Conservation (phyloP, 53 echinoderm and acorn worm genomes). For the Zoroaster sp. region DNA sequence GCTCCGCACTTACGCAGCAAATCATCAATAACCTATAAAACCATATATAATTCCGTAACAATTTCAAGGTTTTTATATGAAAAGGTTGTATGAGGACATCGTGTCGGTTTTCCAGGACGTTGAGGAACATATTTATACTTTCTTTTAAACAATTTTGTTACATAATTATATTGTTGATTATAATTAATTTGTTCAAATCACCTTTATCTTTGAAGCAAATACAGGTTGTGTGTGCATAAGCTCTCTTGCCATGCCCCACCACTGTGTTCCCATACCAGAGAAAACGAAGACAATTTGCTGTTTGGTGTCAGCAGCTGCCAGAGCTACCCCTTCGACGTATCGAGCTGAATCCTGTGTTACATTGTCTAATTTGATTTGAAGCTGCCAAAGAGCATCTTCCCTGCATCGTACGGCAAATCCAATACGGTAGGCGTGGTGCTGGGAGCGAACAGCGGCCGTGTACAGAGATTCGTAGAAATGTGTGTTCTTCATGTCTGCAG, state of each 20-base stretch:
- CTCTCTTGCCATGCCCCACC: conserved; percentile 77
- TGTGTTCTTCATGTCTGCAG: not conserved
- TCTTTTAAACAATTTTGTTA: not conserved
- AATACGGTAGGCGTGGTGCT: conserved; percentile 52
- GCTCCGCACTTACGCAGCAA: conserved; percentile 65
- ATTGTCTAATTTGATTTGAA: conserved; percentile 12
- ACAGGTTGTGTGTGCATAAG: conserved; percentile 45
- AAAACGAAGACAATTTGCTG: conserved; percentile 59
- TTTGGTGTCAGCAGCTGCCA: not conserved
- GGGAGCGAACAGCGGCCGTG: conserved; percentile 36
- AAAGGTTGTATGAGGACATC: not conserved
- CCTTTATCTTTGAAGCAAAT: conserved; percentile 50
- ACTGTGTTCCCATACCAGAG: conserved; percentile 73
- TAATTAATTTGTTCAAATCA: not conserved
- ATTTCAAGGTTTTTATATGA: not conserved
- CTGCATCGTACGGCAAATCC: conserved; percentile 29
- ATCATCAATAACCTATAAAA: conserved; percentile 46
- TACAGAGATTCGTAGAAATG: conserved; percentile 10
- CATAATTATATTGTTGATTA: not conserved
- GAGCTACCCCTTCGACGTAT: conserved; percentile 33
- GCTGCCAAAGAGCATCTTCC: conserved; percentile 45
- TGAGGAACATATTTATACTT: not conserved
- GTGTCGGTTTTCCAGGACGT: not conserved
- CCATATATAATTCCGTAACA: not conserved
- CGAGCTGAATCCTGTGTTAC: not conserved